Conservation (phyloP, 2,888 invertebrate species). For the Mechanitis messenoides region DNA sequence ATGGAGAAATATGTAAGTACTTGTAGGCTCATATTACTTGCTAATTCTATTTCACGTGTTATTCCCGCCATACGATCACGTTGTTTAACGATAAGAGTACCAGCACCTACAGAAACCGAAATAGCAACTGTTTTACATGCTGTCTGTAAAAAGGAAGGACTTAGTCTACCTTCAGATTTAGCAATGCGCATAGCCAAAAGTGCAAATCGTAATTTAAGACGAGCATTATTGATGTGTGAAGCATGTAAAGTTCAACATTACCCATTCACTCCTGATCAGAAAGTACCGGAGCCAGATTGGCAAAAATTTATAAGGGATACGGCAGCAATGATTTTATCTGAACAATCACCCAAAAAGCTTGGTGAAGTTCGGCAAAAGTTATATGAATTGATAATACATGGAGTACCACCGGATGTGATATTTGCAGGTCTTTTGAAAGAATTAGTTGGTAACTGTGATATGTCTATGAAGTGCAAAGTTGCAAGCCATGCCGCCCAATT, state of each 20-base stretch:
- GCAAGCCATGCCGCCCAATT: conserved; percentile 91
- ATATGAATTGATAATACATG: conserved; percentile 95
- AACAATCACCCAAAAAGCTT: conserved; percentile 91
- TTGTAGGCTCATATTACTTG: conserved; percentile 94
- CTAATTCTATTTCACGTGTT: conserved; percentile 95
- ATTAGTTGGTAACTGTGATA: conserved; percentile 92
- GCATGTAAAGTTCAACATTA: conserved; percentile 94
- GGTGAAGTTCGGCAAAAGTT: conserved; percentile 90
- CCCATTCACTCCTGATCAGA: conserved; percentile 87
- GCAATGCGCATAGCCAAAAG: conserved; percentile 85
- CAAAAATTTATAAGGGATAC: conserved; percentile 90
- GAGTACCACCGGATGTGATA: conserved; percentile 94
- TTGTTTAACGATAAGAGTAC: conserved; percentile 93
- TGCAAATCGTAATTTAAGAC: conserved; percentile 91
- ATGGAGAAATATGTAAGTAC: conserved; percentile 99
- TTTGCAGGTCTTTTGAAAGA: conserved; percentile 91
- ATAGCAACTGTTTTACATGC: conserved; percentile 81
- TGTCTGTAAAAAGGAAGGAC: conserved; percentile 88
- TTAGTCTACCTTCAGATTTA: conserved; percentile 85
- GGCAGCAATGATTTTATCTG: conserved; percentile 88
- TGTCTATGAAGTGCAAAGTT: conserved; percentile 89
- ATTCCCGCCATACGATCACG: conserved; percentile 98
- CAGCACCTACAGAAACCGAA: conserved; percentile 89
- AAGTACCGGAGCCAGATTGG: conserved; percentile 95
- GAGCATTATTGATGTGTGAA: conserved; percentile 95